Conservation (phyloP, 2,888 invertebrate species). For the Dryadula phaetusa region DNA sequence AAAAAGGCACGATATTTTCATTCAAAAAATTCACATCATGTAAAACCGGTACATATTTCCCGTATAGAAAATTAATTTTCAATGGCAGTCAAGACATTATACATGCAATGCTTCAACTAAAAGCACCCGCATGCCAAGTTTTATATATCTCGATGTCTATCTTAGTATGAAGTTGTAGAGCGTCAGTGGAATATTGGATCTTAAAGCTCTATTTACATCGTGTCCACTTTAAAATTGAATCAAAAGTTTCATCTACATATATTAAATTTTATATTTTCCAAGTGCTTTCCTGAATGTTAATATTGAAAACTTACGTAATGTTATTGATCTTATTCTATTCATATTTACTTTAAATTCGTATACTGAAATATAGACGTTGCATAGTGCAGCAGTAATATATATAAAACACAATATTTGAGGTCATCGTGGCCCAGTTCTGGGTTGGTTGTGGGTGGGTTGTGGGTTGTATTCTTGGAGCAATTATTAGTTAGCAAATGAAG, state of each 20-base stretch:
- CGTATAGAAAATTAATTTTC: conserved; percentile 11
- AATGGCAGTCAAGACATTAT: conserved; percentile 4
- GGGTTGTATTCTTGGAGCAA: too few relatives aligned
- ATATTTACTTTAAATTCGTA: too few relatives aligned
- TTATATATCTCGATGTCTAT: conserved; percentile 28
- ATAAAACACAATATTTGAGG: too few relatives aligned
- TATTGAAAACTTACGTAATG: not conserved
- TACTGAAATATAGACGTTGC: too few relatives aligned
- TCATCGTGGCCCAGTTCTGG: too few relatives aligned
- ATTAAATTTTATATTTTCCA: conserved; percentile 9
- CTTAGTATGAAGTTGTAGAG: conserved; percentile 16
- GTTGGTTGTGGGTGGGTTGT: too few relatives aligned
- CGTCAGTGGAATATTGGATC: conserved; percentile 9
- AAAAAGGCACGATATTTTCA: too few relatives aligned
- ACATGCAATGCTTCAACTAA: conserved; percentile 12
- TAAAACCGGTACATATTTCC: not conserved
- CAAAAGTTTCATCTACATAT: conserved; percentile 3
- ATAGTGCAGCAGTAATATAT: too few relatives aligned
- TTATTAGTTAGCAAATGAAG: too few relatives aligned
- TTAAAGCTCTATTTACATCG: conserved; percentile 11
- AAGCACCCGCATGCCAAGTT: conserved; percentile 32
- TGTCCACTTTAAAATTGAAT: conserved; percentile 19
- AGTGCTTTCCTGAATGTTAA: not conserved
- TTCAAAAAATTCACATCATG: not conserved
- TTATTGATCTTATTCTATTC: too few relatives aligned